A percentile compares a stretch with the other conserved stretches of the same genome.
Evolutionary conservation across 2,797 vertebrate genomes (phyloP).

Genomic region (Catamblyrhynchus diadema): DNA sequence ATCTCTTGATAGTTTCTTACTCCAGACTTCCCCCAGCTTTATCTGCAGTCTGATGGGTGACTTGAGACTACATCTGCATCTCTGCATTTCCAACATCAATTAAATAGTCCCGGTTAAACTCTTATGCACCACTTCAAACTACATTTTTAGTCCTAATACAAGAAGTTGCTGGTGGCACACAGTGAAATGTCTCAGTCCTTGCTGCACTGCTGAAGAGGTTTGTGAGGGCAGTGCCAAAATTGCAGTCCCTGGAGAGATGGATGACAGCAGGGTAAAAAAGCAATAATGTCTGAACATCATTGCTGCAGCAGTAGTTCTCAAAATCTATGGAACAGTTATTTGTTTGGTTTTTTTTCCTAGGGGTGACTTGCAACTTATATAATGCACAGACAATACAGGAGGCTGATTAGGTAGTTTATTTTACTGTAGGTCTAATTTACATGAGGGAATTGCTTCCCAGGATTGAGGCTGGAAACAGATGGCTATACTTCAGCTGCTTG

Average conservation of each 20-base stretch:
- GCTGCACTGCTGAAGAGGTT: neutral
- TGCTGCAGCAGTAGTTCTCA: neutral
- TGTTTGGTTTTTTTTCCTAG: neutral
- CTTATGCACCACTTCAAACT: neutral
- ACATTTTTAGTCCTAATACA: neutral
- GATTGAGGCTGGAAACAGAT: neutral
- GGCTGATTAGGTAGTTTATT: constrained; percentile 28
- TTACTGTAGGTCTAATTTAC: constrained; percentile 35
- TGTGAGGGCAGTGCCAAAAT: neutral
- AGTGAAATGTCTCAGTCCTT: neutral
- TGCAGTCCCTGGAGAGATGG: neutral
- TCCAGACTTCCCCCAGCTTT: neutral
- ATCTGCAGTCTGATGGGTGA: neutral
- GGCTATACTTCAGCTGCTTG: neutral
- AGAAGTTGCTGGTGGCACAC: neutral
- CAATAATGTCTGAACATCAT: neutral
- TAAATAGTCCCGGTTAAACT: neutral
- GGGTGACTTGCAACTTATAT: neutral
- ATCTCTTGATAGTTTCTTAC: neutral
- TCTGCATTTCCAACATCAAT: neutral
- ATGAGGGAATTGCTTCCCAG: neutral
- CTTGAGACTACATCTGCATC: neutral
- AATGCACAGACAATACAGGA: neutral
- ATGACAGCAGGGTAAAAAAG: neutral
- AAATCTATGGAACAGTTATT: neutral